A percentile compares a stretch with the other conserved stretches of the same genome.
Conservation (phyloP, 2,888 invertebrate species). For the Galerucella pusilla region DNA sequence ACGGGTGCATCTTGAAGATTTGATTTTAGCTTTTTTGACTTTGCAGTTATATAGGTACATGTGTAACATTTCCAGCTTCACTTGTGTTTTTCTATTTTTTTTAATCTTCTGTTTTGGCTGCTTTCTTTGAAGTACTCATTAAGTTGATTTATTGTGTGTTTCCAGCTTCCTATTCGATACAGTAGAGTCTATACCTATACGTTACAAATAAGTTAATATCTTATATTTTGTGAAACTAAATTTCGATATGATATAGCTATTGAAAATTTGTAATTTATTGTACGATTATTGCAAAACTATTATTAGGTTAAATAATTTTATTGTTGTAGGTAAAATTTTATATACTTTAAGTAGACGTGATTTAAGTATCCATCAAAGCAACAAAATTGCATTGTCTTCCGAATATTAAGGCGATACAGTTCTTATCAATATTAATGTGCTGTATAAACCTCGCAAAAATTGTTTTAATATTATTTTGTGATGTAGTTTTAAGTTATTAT, state of each 20-base stretch:
- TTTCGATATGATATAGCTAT: neutral
- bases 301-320: conserved; percentile 12
- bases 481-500: conserved; percentile 36
- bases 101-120: no score
- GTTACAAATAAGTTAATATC: no score
- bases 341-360: conserved; percentile 27
- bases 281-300: neutral
- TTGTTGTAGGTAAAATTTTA: conserved; percentile 30
- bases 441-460: conserved; percentile 13
- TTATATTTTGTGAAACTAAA: no score
- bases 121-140: no score
- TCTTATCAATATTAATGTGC: neutral
- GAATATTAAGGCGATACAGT: conserved; percentile 18
- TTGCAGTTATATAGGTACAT: no score
- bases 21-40: no score
- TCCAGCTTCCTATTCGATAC: no score
- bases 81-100: no score
- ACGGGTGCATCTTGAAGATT: no score
- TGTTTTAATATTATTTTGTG: conserved; percentile 41
- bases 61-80: no score
- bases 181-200: no score
- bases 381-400: conserved; percentile 56
- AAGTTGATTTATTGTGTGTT: no score
- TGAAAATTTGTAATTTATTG: neutral
- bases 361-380: conserved; percentile 40